phyloP scores from a whole-genome alignment of 92 coral and sea anemone genomes.

The Paramuricea clavata region DNA sequence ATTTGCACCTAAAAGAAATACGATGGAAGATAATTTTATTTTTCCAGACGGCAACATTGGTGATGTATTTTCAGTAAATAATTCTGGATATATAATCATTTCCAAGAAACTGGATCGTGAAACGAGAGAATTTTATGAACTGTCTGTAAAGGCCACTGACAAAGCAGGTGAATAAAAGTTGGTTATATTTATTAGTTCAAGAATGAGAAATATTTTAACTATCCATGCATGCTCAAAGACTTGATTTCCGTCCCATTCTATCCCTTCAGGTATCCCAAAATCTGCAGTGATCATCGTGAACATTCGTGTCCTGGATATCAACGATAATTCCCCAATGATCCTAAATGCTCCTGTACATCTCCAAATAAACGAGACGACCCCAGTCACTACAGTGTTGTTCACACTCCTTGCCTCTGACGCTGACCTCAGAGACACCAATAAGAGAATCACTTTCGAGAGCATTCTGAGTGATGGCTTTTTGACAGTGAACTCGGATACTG shows the following conservation, averaged over 20 bases:
- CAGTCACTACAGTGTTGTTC: constrained; percentile 85
- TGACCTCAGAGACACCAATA: constrained; percentile 76
- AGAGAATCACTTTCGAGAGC: constrained; percentile 71
- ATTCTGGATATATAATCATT: constrained; percentile 83
- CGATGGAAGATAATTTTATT: not conserved
- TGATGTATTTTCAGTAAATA: constrained; percentile 74
- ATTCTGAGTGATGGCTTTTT: constrained; percentile 80
- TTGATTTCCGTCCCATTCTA: too few relatives aligned
- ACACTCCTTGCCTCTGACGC: constrained; percentile 86
- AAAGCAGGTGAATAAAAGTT: constrained; percentile 75
- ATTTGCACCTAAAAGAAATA: not conserved
- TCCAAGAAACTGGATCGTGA: constrained; percentile 89
- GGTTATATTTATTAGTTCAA: too few relatives aligned
- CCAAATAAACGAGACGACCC: constrained; percentile 84
- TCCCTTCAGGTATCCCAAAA: constrained; percentile 80
- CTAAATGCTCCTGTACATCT: constrained; percentile 72
- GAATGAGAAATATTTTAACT: too few relatives aligned
- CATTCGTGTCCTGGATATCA: constrained; percentile 82
- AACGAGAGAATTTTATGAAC: constrained; percentile 78
- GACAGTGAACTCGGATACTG: constrained; percentile 76
- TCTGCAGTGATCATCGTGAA: constrained; percentile 84
- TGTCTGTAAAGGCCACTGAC: constrained; percentile 84
- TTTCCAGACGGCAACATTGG: constrained; percentile 82
- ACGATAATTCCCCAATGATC: constrained; percentile 85
- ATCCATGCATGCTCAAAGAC: too few relatives aligned